These are phyloP conservation scores for Callocephalon fimbriatum DNA, from an alignment of 2,113 vertebrate species.

Conservation along the genomic window DNA sequence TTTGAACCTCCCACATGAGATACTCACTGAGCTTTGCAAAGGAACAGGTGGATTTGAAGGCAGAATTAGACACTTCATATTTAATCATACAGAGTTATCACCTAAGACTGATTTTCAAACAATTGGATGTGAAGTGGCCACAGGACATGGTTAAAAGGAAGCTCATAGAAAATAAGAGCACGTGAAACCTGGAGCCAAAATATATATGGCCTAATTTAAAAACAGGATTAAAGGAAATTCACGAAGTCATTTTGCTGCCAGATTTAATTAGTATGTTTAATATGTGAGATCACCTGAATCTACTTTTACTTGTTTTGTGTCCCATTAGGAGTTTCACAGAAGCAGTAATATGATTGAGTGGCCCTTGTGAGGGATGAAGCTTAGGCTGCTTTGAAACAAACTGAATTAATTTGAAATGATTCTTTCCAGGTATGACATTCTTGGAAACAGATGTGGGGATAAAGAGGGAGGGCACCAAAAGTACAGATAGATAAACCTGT, in stretches of 20 bases:
- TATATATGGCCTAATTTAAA: constrained; percentile 35
- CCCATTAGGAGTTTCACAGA: constrained; percentile 49
- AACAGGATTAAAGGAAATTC: constrained; percentile 42
- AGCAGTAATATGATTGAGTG: constrained; percentile 67
- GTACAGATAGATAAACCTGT: not conserved
- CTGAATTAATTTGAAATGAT: constrained; percentile 64
- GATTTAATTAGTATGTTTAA: constrained; percentile 56
- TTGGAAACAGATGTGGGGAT: constrained; percentile 54
- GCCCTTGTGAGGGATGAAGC: constrained; percentile 44
- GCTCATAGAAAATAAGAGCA: constrained; percentile 12
- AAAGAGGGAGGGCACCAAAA: constrained; percentile 2
- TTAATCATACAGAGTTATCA: not conserved
- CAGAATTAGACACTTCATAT: not conserved
- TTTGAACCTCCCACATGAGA: not conserved
- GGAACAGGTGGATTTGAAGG: not conserved
- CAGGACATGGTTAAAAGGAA: constrained; percentile 3
- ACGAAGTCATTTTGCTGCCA: constrained; percentile 38
- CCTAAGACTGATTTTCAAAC: not conserved
- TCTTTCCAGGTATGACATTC: constrained; percentile 67
- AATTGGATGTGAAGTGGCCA: not conserved
- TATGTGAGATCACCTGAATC: constrained; percentile 51
- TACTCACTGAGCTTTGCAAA: not conserved
- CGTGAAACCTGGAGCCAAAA: constrained; percentile 17
- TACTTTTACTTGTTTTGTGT: constrained; percentile 43
- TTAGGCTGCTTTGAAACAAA: constrained; percentile 65